Conservation (phyloP, 2,113 vertebrate genomes). For the Climacteris rufus region DNA sequence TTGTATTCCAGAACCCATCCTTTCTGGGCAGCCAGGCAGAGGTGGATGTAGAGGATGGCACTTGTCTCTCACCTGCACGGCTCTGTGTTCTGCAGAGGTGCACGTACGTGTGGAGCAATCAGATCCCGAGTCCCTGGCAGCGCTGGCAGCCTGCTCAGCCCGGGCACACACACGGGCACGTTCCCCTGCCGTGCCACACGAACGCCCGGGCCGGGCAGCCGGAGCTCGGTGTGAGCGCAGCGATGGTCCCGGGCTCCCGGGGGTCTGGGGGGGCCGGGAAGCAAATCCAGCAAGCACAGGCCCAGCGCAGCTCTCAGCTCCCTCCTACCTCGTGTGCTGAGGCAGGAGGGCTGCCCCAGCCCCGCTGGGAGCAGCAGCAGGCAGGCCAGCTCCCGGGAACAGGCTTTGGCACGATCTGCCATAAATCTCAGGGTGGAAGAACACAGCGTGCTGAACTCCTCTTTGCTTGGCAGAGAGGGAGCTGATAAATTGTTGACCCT, state of each 20-base stretch:
- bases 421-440: conserved; percentile 10
- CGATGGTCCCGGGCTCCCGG: fast-evolving
- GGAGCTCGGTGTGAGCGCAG: not conserved
- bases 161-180: not conserved
- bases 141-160: not conserved
- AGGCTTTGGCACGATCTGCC: not conserved
- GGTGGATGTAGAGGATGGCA: fast-evolving
- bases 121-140: not conserved
- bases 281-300: not conserved
- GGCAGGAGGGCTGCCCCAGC: not conserved
- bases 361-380: not conserved
- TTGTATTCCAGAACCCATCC: not conserved
- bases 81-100: not conserved
- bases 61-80: not conserved
- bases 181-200: not conserved
- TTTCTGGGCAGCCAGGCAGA: not conserved
- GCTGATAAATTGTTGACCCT: conserved; percentile 45
- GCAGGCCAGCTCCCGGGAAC: not conserved
- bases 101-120: fast-evolving
- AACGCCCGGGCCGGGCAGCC: fast-evolving
- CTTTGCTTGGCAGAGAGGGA: conserved; percentile 17
- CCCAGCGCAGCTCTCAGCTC: not conserved
- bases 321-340: not conserved
- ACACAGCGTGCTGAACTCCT: not conserved
- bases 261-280: not conserved